Evolutionary conservation across 2,888 invertebrate genomes (phyloP), one percentile per base, ranked within the genome.

Genomic region (Dryomyza anilis): DNA sequence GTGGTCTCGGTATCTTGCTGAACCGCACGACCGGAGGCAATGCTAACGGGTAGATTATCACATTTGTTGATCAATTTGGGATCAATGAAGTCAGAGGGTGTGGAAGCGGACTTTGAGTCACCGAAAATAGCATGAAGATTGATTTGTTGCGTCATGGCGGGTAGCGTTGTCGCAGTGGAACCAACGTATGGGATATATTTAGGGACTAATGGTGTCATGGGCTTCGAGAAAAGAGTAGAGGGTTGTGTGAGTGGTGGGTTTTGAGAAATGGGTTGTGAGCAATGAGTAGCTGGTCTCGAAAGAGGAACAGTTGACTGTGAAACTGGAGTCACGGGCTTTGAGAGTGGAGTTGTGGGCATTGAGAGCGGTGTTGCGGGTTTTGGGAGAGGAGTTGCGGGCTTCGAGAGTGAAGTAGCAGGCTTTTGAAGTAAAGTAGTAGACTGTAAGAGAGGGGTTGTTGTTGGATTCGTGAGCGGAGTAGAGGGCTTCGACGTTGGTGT

Each of bases 1-100:
- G 59, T 65, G 21, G 63, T 53, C 23, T 45, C 68, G 25, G 65
- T 61, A 46, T 70, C 71, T 8, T 66, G 56, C 50, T 72, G 66
- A 7, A 62, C 29, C 5, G 65, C 27, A 39, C 65, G 64, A 27
- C 65, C 65, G 3, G 68, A 27, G 59, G 63, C 69, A 6, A 74
- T 50, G 63, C 73, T 71, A 30, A 90, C 87, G 19, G 89, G 86
- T 57, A 90, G 83, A 83, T 90, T 89, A 79, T 90, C 90, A 78
- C 88, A 88, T 82, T 88, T 88, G 79, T 91, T 90, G 65, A 90
- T 90, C 65, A 90, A 84, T 72, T 86, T 87, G 10, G 87, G 86
- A 71, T 88, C 84, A 82, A 87, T 83, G 82, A 85, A 76, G 79
- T 86, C 84, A 30, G 71, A n/a, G 62, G 64, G 36, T 64, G 66